Conservation (phyloP, 2,797 vertebrate species). For the Falco peregrinus region DNA sequence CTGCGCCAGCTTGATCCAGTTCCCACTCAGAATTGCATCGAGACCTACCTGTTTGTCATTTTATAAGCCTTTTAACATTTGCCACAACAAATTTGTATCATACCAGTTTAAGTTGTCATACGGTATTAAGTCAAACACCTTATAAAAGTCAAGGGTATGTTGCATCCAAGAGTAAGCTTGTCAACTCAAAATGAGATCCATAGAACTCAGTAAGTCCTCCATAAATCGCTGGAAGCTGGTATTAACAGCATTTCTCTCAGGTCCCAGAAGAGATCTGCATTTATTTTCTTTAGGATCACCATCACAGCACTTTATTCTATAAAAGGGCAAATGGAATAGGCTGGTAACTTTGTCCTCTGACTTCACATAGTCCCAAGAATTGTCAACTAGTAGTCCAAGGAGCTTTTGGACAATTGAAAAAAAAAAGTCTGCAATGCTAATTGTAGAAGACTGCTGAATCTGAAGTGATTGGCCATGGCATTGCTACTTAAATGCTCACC, state of each 20-base stretch:
- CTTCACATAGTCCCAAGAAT: neutral
- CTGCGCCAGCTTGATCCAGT: neutral
- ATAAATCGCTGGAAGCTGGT: neutral
- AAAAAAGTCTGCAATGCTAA: neutral
- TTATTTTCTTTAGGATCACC: neutral
- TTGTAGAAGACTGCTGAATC: neutral
- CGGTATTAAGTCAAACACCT: neutral
- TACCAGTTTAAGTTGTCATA: conserved; percentile 25
- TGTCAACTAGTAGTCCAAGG: neutral
- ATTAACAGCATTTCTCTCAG: neutral
- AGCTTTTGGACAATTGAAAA: neutral
- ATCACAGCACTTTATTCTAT: neutral
- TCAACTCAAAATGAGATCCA: neutral
- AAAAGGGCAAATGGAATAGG: neutral
- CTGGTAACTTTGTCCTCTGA: neutral
- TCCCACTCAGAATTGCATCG: neutral
- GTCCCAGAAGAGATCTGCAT: neutral
- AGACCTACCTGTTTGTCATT: neutral
- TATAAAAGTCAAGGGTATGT: neutral
- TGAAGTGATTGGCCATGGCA: neutral
- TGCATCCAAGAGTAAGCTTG: neutral
- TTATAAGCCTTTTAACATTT: conserved; percentile 41
- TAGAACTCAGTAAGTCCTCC: neutral
- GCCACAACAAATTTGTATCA: conserved; percentile 34
- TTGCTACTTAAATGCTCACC: neutral